Conservation (phyloP, 2,888 invertebrate species). For the Ophion slaviceki region DNA sequence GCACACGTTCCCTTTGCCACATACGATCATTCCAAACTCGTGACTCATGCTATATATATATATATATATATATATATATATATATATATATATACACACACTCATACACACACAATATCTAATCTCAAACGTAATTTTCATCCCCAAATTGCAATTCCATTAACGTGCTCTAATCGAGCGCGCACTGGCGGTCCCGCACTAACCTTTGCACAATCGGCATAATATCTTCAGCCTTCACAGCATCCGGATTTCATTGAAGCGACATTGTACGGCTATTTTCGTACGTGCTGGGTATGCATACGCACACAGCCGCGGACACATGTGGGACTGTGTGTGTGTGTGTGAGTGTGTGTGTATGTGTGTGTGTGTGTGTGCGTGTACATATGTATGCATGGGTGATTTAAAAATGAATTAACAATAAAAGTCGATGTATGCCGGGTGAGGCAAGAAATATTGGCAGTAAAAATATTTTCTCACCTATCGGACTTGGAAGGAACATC, state of each 20-base stretch:
- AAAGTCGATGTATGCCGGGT: too few species aligned
- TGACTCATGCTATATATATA: slow-evolving; percentile 47
- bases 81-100: neutral
- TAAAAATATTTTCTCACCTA: too few species aligned
- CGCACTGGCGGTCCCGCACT: slow-evolving; percentile 21
- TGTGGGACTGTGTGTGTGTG: too few species aligned
- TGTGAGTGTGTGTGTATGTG: neutral
- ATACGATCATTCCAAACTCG: slow-evolving; percentile 34
- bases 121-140: slow-evolving; percentile 68
- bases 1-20: slow-evolving; percentile 72
- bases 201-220: slow-evolving; percentile 60
- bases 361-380: too few species aligned
- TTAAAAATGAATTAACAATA: too few species aligned
- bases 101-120: slow-evolving; percentile 8
- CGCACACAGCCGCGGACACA: neutral
- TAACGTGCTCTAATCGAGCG: slow-evolving; percentile 65
- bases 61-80: neutral
- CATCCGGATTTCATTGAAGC: slow-evolving; percentile 32
- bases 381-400: too few species aligned
- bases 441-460: too few species aligned
- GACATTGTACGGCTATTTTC: slow-evolving; percentile 23
- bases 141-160: slow-evolving; percentile 78
- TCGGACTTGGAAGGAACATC: too few species aligned
- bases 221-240: slow-evolving; percentile 9
- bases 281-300: slow-evolving; percentile 11